Percentiles rank a stretch among this genome's conserved stretches.
Conservation (phyloP, 2,888 invertebrate species). For the Heteropelma amictum region DNA sequence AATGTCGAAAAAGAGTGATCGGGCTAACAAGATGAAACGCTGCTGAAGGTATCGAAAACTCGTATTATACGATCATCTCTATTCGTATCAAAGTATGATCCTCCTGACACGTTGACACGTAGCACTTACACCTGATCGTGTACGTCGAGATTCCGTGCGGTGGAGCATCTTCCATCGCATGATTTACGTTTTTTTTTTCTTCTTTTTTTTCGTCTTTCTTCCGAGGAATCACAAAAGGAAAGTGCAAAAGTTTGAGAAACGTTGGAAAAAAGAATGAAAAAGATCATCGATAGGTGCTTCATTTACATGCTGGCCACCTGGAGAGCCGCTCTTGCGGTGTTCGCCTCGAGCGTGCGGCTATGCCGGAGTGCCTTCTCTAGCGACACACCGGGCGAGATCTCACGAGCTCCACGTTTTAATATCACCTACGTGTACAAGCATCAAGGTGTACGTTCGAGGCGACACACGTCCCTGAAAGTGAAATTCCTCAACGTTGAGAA, state of each 20-base stretch:
- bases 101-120: constrained; percentile 67
- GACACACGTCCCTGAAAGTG: constrained; percentile 58
- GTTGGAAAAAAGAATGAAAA: constrained; percentile 33
- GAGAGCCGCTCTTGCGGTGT: constrained; percentile 32
- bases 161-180: background rate
- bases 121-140: constrained; percentile 66
- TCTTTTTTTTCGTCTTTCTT: background rate
- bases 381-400: constrained; percentile 18
- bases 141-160: constrained; percentile 52
- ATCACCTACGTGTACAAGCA: background rate
- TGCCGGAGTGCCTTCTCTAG: constrained; percentile 21
- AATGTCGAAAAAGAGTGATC: constrained; percentile 12
- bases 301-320: constrained; percentile 58
- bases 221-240: constrained; percentile 30
- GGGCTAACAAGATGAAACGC: constrained; percentile 36
- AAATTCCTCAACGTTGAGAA: constrained; percentile 54
- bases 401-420: background rate
- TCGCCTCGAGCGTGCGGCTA: constrained; percentile 31
- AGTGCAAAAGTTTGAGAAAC: background rate
- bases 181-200: background rate
- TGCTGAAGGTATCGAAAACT: constrained; percentile 60
- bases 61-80: constrained; percentile 49
- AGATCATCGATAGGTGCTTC: constrained; percentile 49
- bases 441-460: constrained; percentile 42
- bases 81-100: constrained; percentile 46